phyloP scores from a whole-genome alignment of 2,888 invertebrate species.

The Opisthograptis luteolata region DNA sequence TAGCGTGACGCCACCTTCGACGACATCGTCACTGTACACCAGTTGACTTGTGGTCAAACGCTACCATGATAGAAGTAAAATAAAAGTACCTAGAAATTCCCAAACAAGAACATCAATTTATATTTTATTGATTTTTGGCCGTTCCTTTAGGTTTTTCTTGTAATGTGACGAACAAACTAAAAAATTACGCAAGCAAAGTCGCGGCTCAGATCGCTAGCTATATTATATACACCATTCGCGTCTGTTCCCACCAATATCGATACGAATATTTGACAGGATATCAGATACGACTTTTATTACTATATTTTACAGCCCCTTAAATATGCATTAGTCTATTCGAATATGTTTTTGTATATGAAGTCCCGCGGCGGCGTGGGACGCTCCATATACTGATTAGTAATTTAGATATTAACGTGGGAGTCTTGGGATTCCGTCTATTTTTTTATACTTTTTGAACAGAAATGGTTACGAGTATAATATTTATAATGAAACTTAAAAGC shows the following conservation, averaged over 20 bases:
- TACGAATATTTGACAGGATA: constrained; percentile 70
- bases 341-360: constrained; percentile 39
- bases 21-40: too few relatives aligned
- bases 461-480: constrained; percentile 7
- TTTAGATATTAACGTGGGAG: constrained; percentile 51
- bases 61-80: too few relatives aligned
- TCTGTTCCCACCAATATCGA: constrained; percentile 56
- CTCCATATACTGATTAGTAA: constrained; percentile 52
- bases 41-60: too few relatives aligned
- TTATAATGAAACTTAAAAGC: constrained; percentile 15
- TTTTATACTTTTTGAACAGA: constrained; percentile 31
- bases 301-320: constrained; percentile 52
- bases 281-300: constrained; percentile 61
- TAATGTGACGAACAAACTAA: constrained; percentile 1
- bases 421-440: constrained; percentile 39
- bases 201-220: not conserved
- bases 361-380: constrained; percentile 35
- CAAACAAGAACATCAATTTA: too few relatives aligned
- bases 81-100: too few relatives aligned
- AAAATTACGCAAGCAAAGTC: constrained; percentile 10
- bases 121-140: too few relatives aligned
- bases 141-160: too few relatives aligned
- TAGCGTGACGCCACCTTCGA: too few relatives aligned
- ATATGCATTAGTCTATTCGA: constrained; percentile 52
- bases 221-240: constrained; percentile 10